Conservation (phyloP, 2,113 vertebrate genomes). For the Chaetodon trifascialis region DNA sequence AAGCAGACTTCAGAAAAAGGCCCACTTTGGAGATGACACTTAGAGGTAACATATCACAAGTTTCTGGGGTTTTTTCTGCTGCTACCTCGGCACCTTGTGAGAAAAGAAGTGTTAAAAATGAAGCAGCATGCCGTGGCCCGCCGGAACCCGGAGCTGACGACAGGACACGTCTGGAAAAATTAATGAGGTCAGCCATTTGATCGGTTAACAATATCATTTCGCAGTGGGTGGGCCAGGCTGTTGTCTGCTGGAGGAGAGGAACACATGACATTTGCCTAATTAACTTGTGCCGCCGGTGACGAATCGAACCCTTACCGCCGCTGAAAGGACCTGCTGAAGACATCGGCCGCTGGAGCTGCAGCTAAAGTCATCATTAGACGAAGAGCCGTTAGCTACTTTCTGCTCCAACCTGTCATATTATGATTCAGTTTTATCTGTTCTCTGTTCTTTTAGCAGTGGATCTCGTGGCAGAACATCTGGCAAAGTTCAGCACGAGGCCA, state of each 20-base stretch:
- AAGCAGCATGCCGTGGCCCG: constrained; percentile 26
- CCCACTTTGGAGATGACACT: constrained; percentile 22
- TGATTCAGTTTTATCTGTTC: constrained; percentile 14
- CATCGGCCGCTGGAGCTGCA: constrained; percentile 13
- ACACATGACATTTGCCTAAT: constrained; percentile 80
- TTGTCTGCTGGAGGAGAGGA: constrained; percentile 58
- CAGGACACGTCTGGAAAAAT: constrained; percentile 74
- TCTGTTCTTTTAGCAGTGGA: constrained; percentile 20
- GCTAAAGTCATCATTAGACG: constrained; percentile 68
- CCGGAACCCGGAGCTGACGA: constrained; percentile 45
- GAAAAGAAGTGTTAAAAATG: constrained; percentile 34
- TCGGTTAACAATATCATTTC: constrained; percentile 74
- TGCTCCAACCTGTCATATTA: constrained; percentile 36
- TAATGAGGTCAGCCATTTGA: constrained; percentile 79
- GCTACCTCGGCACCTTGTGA: constrained; percentile 24
- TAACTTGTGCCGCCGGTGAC: constrained; percentile 67
- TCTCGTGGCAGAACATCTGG: constrained; percentile 45
- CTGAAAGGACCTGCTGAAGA: constrained; percentile 22
- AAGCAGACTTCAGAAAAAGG: neutral
- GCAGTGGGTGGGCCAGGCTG: constrained; percentile 61
- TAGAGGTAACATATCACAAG: constrained; percentile 34
- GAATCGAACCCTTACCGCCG: constrained; percentile 40
- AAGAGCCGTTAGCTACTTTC: constrained; percentile 57
- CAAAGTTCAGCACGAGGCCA: constrained; percentile 46
- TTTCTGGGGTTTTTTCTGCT: neutral